Base-by-base conservation (phyloP, 2,888 invertebrate species). In the Caenorhabditis doughertyi region DNA sequence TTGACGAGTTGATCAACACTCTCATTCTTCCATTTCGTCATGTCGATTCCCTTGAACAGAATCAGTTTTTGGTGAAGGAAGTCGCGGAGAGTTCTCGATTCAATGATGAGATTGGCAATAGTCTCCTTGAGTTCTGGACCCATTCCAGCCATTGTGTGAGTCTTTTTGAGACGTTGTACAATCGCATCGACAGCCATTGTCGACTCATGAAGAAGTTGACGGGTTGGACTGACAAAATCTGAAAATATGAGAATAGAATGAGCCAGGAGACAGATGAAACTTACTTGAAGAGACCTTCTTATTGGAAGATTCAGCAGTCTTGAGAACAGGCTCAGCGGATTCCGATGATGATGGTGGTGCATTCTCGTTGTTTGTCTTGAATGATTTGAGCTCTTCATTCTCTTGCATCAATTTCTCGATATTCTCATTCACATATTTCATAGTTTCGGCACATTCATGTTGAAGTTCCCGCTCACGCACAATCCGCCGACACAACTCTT, bases 31-130 rank as follows among this genome's bases (percentile, higher is more conserved):
- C 71, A 65, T 5, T 68, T 65, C 2, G 35, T 47, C 44, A 77
- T 42, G 47, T 82, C 82, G n/a, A 82, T 72, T 42, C 77, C 76
- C 53, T 83, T 83, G 70, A 83, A 79, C 16, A 79, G 21, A 2
- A 67, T 74, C 47, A 79, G 29, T 62, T 83, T 83, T 25, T 79
- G 68, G 47, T 83, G 79, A 13, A 83, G 67, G 49, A 70, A 74
- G n/a, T 83, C 79, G 25, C 82, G 79, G 13, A 83, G 56, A 2
- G 29, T 8, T 27, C 82, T 25, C n/a, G 79, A 56, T 16, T 83
- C 79, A 1, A 27, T 42, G 21, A 83, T 67, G 23, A 74, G 5
- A 3, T 55, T 44, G 2, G 27, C 79, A 16, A 82, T 47, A 0
- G 72, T 32, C 8, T 64, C 56, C 23, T 77, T 82, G 39, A 77